Percentiles rank a stretch among this genome's conserved stretches.
These are phyloP conservation scores for Coracias cyanogaster DNA, from an alignment of 2,797 vertebrate species.

Conservation along the genomic window DNA sequence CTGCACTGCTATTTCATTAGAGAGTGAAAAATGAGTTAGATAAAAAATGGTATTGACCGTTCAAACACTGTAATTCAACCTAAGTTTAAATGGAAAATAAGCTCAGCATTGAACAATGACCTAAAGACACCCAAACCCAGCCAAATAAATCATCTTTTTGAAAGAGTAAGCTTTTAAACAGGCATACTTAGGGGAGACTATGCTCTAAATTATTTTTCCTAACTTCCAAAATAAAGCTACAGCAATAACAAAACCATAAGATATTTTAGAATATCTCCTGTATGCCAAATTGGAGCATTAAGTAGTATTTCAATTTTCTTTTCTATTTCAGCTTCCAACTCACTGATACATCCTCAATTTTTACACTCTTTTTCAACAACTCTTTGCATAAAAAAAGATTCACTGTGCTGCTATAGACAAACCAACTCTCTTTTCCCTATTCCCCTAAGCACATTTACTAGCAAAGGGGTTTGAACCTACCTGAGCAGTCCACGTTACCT, in stretches of 20 bases:
- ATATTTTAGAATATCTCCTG: not conserved
- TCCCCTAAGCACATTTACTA: not conserved
- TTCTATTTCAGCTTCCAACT: conserved; percentile 19
- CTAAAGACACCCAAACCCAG: not conserved
- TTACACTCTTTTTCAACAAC: not conserved
- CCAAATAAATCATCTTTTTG: not conserved
- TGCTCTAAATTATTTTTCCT: conserved; percentile 15
- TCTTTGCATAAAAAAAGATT: not conserved
- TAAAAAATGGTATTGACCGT: not conserved
- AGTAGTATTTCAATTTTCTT: conserved; percentile 6
- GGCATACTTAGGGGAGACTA: not conserved
- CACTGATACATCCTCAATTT: not conserved
- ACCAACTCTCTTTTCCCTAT: not conserved
- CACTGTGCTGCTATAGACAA: not conserved
- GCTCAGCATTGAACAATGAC: conserved; percentile 3
- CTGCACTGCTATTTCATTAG: not conserved
- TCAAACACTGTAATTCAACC: not conserved
- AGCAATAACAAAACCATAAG: conserved; percentile 16
- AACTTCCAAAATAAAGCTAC: conserved; percentile 10
- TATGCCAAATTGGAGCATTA: conserved; percentile 6
- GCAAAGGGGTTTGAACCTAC: not conserved
- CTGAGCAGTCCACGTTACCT: too few species aligned
- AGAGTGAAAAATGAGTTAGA: not conserved
- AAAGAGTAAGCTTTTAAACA: conserved; percentile 39
- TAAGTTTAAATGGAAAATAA: conserved; percentile 20